Evolutionary conservation across 2,888 invertebrate species (phyloP), one percentile per base, ranked within the genome.

Genomic region (Polylopha cassiicola): DNA sequence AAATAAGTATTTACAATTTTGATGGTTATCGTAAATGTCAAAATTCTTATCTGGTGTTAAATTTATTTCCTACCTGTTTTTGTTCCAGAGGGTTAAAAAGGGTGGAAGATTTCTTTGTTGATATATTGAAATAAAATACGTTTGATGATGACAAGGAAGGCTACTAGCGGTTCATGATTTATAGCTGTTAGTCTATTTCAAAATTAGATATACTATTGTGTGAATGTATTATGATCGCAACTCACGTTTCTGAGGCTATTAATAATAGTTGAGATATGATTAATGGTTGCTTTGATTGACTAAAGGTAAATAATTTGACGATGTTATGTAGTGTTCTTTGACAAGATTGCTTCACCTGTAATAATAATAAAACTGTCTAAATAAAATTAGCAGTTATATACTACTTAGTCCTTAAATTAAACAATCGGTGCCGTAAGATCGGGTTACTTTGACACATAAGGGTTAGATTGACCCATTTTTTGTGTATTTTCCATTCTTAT

Each of bases 41-140:
- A n/a, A n/a, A n/a, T n/a, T n/a, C n/a, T n/a, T n/a, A n/a, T n/a
- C n/a, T n/a, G n/a, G n/a, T n/a, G n/a, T n/a, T n/a, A n/a, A n/a
- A n/a, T n/a, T n/a, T n/a, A n/a, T n/a, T n/a, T n/a, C n/a, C n/a
- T n/a, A n/a, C n/a, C 11, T 29, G 28, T 9, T 60, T 51, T 50
- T 44, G 39, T 33, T 51, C 16, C 43, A 32, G 55, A 61, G 68
- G 70, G 65, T 58, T 65, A 63, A 54, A 68, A 63, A 54, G 60
- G 63, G 65, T 63, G 58, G 67, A 61, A 70, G 71, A 68, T 61
- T 44, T 16, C 39, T 33, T 30, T 36, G 34, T 41, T n/a, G n/a
- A n/a, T n/a, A 23, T 7, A 27, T 30, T 21, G 10, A 39, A 44
- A 37, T 43, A 39, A 22, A 17, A 13, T 21, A 13, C 28, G 33